Conservation (phyloP, 2,113 vertebrate species). For the Microtus ochrogaster region DNA sequence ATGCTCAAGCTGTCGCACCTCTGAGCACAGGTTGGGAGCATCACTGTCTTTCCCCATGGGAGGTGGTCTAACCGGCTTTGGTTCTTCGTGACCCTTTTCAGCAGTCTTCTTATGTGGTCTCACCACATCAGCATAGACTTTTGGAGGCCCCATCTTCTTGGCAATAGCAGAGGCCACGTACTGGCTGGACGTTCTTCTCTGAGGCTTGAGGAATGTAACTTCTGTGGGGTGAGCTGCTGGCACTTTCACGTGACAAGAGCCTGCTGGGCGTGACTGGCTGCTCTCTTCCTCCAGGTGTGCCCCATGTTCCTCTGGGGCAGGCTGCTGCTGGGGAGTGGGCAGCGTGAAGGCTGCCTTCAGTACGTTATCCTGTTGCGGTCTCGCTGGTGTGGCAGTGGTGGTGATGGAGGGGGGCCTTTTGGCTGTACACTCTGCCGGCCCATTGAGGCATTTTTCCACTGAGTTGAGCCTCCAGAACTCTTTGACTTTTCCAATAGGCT, state of each 20-base stretch:
- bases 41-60: constrained; percentile 10
- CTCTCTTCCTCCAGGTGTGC: constrained; percentile 44
- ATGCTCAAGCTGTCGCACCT: constrained; percentile 29
- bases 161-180: constrained; percentile 95
- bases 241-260: constrained; percentile 62
- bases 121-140: background rate
- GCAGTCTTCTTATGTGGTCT: background rate
- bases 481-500: constrained; percentile 89
- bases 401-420: constrained; percentile 56
- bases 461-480: constrained; percentile 91
- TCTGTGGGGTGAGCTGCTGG: constrained; percentile 67
- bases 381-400: constrained; percentile 6
- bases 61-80: constrained; percentile 9
- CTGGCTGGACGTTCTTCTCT: constrained; percentile 94
- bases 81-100: background rate
- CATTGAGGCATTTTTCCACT: constrained; percentile 80
- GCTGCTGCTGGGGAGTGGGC: constrained; percentile 10
- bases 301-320: constrained; percentile 27
- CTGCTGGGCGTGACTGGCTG: constrained; percentile 22
- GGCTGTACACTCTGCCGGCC: constrained; percentile 67
- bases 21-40: background rate
- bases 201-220: constrained; percentile 90
- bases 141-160: constrained; percentile 84
- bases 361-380: constrained; percentile 69
- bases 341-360: constrained; percentile 44